Evolutionary conservation across 37 sponge, comb jelly and placozoan species (phyloP).

Genomic region (Beroe forskalii): DNA sequence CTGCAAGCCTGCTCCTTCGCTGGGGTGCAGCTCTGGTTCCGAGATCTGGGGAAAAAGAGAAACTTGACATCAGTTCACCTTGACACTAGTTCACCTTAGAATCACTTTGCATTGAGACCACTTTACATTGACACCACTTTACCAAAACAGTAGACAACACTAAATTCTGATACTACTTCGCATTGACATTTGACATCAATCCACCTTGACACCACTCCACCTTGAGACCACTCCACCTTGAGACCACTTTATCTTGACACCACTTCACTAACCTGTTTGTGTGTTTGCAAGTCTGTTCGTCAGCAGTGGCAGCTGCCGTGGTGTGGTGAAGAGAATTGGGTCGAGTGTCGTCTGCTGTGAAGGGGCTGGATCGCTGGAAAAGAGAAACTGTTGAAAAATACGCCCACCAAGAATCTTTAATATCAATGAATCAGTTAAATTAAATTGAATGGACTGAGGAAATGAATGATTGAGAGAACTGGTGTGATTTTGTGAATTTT

Average conservation of each 20-base stretch:
- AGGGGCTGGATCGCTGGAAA: constrained; percentile 16
- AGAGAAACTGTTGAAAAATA: no score
- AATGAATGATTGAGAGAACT: no score
- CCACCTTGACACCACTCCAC: not conserved
- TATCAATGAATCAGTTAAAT: no score
- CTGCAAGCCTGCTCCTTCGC: not conserved
- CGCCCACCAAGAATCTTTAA: no score
- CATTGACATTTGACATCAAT: not conserved
- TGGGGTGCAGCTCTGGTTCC: not conserved
- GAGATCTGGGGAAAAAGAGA: no score
- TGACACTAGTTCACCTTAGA: not conserved
- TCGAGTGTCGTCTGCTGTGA: not conserved
- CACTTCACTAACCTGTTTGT: not conserved
- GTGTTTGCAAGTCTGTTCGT: not conserved
- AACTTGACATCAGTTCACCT: not conserved
- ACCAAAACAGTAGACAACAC: no score
- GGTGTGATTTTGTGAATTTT: no score
- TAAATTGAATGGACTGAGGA: no score
- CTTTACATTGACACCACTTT: not conserved
- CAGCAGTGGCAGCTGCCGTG: not conserved
- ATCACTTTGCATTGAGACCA: not conserved
- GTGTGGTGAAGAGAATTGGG: not conserved
- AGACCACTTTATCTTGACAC: not conserved
- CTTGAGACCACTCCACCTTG: not conserved
- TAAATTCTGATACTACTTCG: not conserved